These are phyloP conservation scores for Oryzias dopingdopingensis DNA, from an alignment of 2,797 vertebrate species.

Conservation along the genomic window DNA sequence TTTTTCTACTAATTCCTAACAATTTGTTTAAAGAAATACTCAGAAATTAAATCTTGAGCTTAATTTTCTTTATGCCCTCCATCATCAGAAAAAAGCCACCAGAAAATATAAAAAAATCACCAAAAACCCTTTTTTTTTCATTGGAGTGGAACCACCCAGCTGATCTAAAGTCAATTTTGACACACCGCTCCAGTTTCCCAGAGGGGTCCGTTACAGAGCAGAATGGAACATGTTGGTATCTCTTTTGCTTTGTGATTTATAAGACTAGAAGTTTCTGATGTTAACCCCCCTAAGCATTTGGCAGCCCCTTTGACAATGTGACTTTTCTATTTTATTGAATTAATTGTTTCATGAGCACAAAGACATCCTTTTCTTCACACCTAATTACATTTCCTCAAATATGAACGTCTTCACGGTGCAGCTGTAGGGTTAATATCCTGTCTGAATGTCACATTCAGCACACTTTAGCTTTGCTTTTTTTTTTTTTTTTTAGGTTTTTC, in stretches of 20 bases:
- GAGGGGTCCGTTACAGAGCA: neutral
- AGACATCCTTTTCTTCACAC: conserved; percentile 21
- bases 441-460: conserved; percentile 59
- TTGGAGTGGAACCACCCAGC: too few relatives aligned
- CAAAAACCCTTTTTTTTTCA: too few relatives aligned
- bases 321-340: conserved; percentile 35
- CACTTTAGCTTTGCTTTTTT: conserved; percentile 28
- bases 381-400: conserved; percentile 8
- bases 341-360: conserved; percentile 17
- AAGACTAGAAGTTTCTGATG: conserved; percentile 45
- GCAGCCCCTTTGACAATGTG: conserved; percentile 14
- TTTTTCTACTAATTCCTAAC: too few relatives aligned
- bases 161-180: too few relatives aligned
- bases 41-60: too few relatives aligned
- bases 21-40: too few relatives aligned
- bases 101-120: too few relatives aligned
- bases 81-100: too few relatives aligned
- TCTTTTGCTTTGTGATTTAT: conserved; percentile 36
- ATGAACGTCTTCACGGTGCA: conserved; percentile 29
- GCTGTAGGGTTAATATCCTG: conserved; percentile 67
- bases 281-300: conserved; percentile 14
- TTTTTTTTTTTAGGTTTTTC: conserved; percentile 36
- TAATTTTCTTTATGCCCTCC: too few relatives aligned
- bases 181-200: too few relatives aligned
- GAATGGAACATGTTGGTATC: conserved; percentile 27